Evolutionary conservation across 2,797 vertebrate genomes (phyloP), one percentile per base, ranked within the genome.

Genomic region (Acanthurus leucopareius): DNA sequence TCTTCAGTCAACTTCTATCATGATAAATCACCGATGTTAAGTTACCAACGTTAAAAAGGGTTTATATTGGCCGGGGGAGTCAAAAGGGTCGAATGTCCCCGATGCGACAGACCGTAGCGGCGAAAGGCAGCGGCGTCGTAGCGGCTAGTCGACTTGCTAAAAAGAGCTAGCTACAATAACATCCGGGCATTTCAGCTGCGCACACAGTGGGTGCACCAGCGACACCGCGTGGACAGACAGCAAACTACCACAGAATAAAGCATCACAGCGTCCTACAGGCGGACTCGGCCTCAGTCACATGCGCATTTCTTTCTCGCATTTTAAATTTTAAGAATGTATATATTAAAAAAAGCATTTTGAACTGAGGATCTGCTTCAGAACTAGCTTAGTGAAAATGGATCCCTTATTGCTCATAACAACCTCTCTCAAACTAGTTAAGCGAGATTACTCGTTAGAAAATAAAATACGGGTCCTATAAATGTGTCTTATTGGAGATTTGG

Each of bases 121-220:
- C 69, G 51, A 66, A 61, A 87, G 53, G 77, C 82, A 77, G 89
- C 89, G 63, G 89, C 90, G 88, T 89, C 88, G 91, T 91, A 91
- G 84, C 86, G 78, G 75, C 75, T 92, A 93, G 89, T 90, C 72
- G 69, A 82, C 19, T 16, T 72, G 92, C 93, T 93, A 25, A 92
- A 93, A 83, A 58, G 90, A 86, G 90, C 83, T 93, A 94, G 93
- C 89, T 76, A 75, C 88, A 87, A 93, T 74, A 94, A 94, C 93
- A 94, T 94, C 92, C 94, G 93, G 94, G 94, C 40, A 91, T 79
- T 93, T 93, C 66, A 88, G 78, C 19, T n/a, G 48, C 61, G 57
- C 75, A 38, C 76, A 42, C 40, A 13, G 25, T 35, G 35, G 0
- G 35, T 44, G 19, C 79, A 78, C 0, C 25, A 57, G 82, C 71